Percentiles rank a stretch among this genome's conserved stretches.
Conservation (phyloP, 2,888 invertebrate genomes). For the Cartodere bifasciata region DNA sequence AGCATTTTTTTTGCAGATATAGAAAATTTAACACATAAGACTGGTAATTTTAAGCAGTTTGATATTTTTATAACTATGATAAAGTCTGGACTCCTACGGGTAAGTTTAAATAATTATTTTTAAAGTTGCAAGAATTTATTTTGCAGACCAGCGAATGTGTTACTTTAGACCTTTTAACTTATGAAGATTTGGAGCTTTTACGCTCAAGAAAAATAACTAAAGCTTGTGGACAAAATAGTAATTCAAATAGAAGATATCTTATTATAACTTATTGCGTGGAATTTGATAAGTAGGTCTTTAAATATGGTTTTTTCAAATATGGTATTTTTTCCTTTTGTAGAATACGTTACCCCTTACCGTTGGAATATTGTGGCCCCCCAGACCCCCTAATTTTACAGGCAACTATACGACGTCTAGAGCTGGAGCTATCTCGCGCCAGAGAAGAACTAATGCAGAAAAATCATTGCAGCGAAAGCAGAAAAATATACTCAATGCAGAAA, state of each 20-base stretch:
- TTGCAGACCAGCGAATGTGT: slow-evolving; percentile 40
- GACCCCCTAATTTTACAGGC: slow-evolving; percentile 38
- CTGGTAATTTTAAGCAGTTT: slow-evolving; percentile 44
- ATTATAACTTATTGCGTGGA: slow-evolving; percentile 42
- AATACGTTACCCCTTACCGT: slow-evolving; percentile 41
- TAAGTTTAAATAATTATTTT: slow-evolving; percentile 18
- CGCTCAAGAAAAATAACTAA: slow-evolving; percentile 31
- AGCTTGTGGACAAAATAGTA: slow-evolving; percentile 20
- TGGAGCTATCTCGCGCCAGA: slow-evolving; percentile 34
- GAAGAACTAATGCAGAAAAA: slow-evolving; percentile 19
- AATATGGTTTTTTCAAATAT: neutral
- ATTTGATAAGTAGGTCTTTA: slow-evolving; percentile 36
- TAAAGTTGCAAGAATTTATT: slow-evolving; percentile 1
- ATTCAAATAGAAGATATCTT: slow-evolving; percentile 37
- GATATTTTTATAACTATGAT: slow-evolving; percentile 42
- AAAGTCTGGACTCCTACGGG: slow-evolving; percentile 40
- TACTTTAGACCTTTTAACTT: slow-evolving; percentile 38
- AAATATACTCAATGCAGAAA: slow-evolving; percentile 25
- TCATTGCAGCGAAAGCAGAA: slow-evolving; percentile 18
- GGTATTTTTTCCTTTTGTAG: slow-evolving; percentile 19
- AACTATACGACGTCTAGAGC: slow-evolving; percentile 37
- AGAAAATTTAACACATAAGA: slow-evolving; percentile 41
- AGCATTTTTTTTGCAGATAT: slow-evolving; percentile 32
- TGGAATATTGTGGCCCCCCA: slow-evolving; percentile 42
- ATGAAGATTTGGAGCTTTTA: slow-evolving; percentile 39